These are phyloP conservation scores for Caenorhabditis doughertyi DNA, from an alignment of 2,888 invertebrate species.

Conservation along the genomic window DNA sequence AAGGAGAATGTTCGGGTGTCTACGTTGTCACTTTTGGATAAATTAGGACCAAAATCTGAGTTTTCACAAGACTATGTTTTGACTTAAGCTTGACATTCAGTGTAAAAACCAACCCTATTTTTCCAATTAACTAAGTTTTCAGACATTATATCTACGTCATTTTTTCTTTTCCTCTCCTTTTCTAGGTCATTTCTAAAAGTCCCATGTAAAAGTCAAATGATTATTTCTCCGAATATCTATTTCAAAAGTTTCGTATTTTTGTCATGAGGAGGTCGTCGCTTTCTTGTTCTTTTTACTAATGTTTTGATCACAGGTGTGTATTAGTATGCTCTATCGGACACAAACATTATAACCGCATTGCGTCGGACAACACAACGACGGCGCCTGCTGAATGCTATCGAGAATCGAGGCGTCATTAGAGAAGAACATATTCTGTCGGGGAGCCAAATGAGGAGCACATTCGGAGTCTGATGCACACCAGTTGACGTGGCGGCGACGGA, in stretches of 20 bases:
- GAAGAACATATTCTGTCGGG: constrained; percentile 44
- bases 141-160: too few species aligned
- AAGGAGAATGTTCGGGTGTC: too few species aligned
- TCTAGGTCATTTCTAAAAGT: not conserved
- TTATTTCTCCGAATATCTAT: not conserved
- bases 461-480: constrained; percentile 53
- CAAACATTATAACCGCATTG: constrained; percentile 63
- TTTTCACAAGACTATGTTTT: too few species aligned
- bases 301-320: not conserved
- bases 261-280: not conserved
- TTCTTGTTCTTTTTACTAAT: too few species aligned
- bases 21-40: too few species aligned
- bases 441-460: constrained; percentile 60
- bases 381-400: constrained; percentile 24
- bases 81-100: too few species aligned
- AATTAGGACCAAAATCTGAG: not conserved
- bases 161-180: not conserved
- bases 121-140: too few species aligned
- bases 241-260: not conserved
- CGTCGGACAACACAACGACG: constrained; percentile 56
- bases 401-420: constrained; percentile 26
- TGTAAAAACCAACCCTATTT: too few species aligned
- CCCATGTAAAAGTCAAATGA: not conserved
- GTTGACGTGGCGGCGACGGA: constrained; percentile 50
- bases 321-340: constrained; percentile 24